Conservation (phyloP, 2,113 vertebrate species). For the Dissostichus mawsoni region DNA sequence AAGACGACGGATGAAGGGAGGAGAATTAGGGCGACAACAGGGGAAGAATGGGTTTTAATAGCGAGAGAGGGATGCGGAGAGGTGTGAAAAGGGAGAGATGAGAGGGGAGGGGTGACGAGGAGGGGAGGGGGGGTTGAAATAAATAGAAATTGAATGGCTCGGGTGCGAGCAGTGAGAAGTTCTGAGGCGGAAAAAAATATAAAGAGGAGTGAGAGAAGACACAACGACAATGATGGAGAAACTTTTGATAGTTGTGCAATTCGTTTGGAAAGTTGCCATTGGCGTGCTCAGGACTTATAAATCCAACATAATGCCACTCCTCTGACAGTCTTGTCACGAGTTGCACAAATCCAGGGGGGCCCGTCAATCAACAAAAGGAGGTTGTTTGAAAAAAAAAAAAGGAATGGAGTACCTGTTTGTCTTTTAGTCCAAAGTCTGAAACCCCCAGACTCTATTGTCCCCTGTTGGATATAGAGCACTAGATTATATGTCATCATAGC, state of each 20-base stretch:
- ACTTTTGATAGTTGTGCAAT: conserved; percentile 85
- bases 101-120: conserved; percentile 38
- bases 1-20: conserved; percentile 59
- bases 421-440: conserved; percentile 53
- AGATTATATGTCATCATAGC: conserved; percentile 54
- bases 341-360: conserved; percentile 66
- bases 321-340: conserved; percentile 79
- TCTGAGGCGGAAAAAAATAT: conserved; percentile 84
- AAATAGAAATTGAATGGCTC: conserved; percentile 87
- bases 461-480: conserved; percentile 27
- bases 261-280: conserved; percentile 82
- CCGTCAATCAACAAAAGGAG: conserved; percentile 77
- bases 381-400: conserved; percentile 52
- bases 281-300: conserved; percentile 70
- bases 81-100: conserved; percentile 80
- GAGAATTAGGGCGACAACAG: conserved; percentile 69
- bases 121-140: conserved; percentile 58
- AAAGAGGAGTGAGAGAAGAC: conserved; percentile 77
- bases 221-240: conserved; percentile 84
- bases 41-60: conserved; percentile 77
- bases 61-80: conserved; percentile 68
- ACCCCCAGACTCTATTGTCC: conserved; percentile 41
- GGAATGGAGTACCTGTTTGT: conserved; percentile 75
- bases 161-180: conserved; percentile 82
- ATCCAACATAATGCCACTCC: conserved; percentile 78